A percentile compares a stretch with the other conserved stretches of the same genome.
phyloP scores from a whole-genome alignment of 1,140 invertebrate genomes.

The Wiebesia pumilae region DNA sequence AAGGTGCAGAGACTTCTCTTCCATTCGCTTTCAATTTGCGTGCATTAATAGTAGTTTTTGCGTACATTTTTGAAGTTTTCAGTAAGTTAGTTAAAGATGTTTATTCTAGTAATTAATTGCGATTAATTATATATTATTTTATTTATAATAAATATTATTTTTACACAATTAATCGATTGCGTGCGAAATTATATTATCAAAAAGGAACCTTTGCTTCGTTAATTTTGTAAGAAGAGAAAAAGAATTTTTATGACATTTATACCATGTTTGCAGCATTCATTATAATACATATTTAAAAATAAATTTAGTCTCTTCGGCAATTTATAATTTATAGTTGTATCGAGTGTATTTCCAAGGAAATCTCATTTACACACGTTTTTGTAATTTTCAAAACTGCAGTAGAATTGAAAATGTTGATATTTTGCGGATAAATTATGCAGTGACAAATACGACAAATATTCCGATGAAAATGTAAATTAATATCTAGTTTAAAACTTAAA shows the following conservation, averaged over 20 bases:
- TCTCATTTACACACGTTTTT: neutral
- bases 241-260: too few relatives aligned
- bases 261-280: neutral
- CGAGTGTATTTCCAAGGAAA: neutral
- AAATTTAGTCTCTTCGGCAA: neutral
- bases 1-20: neutral
- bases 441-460: neutral
- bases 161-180: too few relatives aligned
- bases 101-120: too few relatives aligned
- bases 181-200: too few relatives aligned
- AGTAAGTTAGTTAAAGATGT: too few relatives aligned
- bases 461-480: slow-evolving; percentile 38
- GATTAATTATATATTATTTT: too few relatives aligned
- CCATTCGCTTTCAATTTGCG: slow-evolving; percentile 11
- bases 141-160: too few relatives aligned
- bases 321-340: neutral
- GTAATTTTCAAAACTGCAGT: neutral
- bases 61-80: neutral
- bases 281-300: neutral
- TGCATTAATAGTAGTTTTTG: neutral
- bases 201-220: too few relatives aligned
- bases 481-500: slow-evolving; percentile 41
- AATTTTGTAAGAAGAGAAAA: too few relatives aligned
- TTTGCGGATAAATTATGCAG: neutral
- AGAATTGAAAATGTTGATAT: neutral